Evolutionary conservation across 2,113 vertebrate species (phyloP).

Genomic region (Daphoenositta chrysoptera): DNA sequence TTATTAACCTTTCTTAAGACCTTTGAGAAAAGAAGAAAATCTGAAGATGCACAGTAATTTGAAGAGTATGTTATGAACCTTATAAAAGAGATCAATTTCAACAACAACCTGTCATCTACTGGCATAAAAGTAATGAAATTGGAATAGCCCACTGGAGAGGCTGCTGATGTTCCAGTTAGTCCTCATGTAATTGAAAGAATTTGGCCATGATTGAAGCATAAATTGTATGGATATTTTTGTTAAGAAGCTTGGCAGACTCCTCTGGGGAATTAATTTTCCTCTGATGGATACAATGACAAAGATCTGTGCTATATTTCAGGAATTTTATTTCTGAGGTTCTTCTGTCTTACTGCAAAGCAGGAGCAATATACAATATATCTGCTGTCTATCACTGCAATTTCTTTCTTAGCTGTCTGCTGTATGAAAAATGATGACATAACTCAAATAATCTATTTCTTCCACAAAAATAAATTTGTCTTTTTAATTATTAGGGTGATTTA

Average conservation of each 20-base stretch:
- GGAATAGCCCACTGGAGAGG: neutral
- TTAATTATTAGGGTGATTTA: neutral
- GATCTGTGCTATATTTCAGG: neutral
- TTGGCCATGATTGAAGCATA: slow-evolving; percentile 21
- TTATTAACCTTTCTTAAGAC: slow-evolving; percentile 16
- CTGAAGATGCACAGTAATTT: slow-evolving; percentile 11
- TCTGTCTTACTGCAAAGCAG: neutral
- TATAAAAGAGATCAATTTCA: slow-evolving; percentile 56
- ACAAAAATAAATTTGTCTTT: neutral
- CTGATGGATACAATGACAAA: neutral
- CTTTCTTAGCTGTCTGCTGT: neutral
- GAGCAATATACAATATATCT: neutral
- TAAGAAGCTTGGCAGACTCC: slow-evolving; percentile 14
- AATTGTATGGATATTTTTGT: slow-evolving; percentile 40
- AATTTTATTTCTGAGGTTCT: neutral
- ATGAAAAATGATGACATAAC: neutral
- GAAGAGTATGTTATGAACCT: slow-evolving; percentile 22
- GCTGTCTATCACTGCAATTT: neutral
- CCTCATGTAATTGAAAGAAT: slow-evolving; percentile 35
- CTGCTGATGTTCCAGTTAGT: slow-evolving; percentile 14
- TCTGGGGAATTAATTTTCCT: slow-evolving; percentile 14
- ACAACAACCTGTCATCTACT: slow-evolving; percentile 29
- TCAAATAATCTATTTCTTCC: neutral
- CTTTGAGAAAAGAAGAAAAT: neutral
- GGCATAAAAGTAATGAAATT: slow-evolving; percentile 22